Evolutionary conservation across 2,888 invertebrate genomes (phyloP), one percentile per base, ranked within the genome.

Genomic region (Cryptocephalus moraei): DNA sequence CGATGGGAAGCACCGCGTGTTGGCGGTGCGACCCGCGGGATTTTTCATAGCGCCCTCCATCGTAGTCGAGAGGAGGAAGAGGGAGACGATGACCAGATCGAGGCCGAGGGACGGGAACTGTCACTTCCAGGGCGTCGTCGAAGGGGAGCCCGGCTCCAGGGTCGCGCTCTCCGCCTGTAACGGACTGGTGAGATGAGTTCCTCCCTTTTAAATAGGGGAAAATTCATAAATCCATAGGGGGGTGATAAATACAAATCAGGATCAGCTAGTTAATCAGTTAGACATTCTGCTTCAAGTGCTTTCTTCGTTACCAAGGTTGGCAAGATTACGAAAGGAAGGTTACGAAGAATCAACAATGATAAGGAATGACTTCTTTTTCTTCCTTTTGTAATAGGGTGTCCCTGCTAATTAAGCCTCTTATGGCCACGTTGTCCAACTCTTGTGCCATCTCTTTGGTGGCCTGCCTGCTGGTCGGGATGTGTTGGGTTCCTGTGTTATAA

Each of bases 131-230:
- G 91, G 91, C 56, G 72, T 78, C 57, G 76, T 91, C 50, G 73
- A 80, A 46, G 86, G 84, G 41, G 82, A 86, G 55, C 71, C 77
- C 8, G 71, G 73, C 47, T 88, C 89, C 34, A 78, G 73, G 53
- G 84, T 88, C 44, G 88, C 90, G 12, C 66, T 91, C 47, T 89
- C 89, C 10, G 80, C 89, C 12, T 91, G 91, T 67, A 78, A 85
- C 65, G 91, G 91, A 63, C 72, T 91, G 77, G 91, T 91, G 70
- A 84, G 86, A 74, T 32, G 10, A 33, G 9, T 14, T n/a, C 36
- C 13, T 38, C 12, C 11, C 10, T 14, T 45, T 10, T 13, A 38
- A 14, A n/a, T n/a, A n/a, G n/a, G n/a, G n/a, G n/a, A n/a, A n/a
- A n/a, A n/a, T n/a, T n/a, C n/a, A n/a, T n/a, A 45, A 31, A 45